phyloP scores from a whole-genome alignment of 2,113 vertebrate genomes.

The Actenoides hombroni region DNA sequence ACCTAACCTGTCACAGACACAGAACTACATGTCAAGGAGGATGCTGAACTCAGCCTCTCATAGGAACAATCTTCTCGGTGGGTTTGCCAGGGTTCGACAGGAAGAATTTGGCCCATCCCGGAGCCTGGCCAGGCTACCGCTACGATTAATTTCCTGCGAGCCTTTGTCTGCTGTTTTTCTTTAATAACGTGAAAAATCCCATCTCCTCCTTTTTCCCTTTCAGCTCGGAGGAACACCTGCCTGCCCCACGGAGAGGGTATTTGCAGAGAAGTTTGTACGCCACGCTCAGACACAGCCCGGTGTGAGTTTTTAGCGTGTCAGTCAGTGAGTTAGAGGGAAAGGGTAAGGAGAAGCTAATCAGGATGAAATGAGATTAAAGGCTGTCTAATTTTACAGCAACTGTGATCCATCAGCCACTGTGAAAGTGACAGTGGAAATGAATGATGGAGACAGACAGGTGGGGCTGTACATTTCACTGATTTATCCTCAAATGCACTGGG shows the following conservation, averaged over 20 bases:
- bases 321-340: slow-evolving; percentile 93
- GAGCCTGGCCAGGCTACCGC: neutral
- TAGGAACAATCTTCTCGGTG: neutral
- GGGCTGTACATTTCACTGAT: slow-evolving; percentile 99
- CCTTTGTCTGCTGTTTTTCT: slow-evolving; percentile 36
- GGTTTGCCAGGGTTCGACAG: neutral
- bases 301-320: slow-evolving; percentile 89
- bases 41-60: neutral
- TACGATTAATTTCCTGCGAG: neutral
- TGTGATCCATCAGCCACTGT: slow-evolving; percentile 98
- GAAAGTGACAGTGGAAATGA: slow-evolving; percentile 99
- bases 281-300: slow-evolving; percentile 70
- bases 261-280: slow-evolving; percentile 82
- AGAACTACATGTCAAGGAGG: neutral
- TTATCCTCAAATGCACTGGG: slow-evolving; percentile 98
- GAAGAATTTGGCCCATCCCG: slow-evolving; percentile 3
- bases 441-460: slow-evolving; percentile 99
- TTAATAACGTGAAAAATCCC: slow-evolving; percentile 17
- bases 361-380: slow-evolving; percentile 99
- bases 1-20: neutral
- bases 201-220: slow-evolving; percentile 17
- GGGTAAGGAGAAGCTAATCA: slow-evolving; percentile 95
- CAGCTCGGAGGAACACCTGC: slow-evolving; percentile 46
- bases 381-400: slow-evolving; percentile 99
- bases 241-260: slow-evolving; percentile 64